Percentiles rank a stretch among this genome's conserved stretches.
Conservation (phyloP, 2,888 invertebrate genomes). For the Cordilura impudica region DNA sequence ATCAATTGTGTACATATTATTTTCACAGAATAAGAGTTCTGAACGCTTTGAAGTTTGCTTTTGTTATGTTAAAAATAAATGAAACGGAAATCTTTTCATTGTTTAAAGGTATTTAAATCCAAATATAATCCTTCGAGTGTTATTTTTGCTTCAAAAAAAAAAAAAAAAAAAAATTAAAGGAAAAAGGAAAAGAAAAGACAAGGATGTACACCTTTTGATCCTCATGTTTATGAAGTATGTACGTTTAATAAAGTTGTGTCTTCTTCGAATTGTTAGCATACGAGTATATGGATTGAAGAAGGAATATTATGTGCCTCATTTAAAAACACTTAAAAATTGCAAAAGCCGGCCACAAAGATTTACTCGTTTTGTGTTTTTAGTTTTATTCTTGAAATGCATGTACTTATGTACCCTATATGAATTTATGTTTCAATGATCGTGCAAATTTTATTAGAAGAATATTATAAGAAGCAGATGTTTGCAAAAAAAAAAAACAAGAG, state of each 20-base stretch:
- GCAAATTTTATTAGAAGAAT: not conserved
- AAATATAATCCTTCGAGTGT: slow-evolving; percentile 2
- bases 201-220: not conserved
- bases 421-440: not conserved
- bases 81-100: slow-evolving; percentile 8
- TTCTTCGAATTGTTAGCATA: not conserved
- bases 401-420: too few relatives aligned
- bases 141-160: not conserved
- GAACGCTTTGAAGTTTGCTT: too few relatives aligned
- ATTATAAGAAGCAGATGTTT: not conserved
- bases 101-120: too few relatives aligned
- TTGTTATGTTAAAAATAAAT: not conserved
- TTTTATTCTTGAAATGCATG: not conserved
- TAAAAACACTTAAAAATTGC: not conserved
- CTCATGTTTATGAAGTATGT: too few relatives aligned
- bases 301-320: not conserved
- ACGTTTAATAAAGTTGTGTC: not conserved
- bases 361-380: not conserved
- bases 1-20: too few relatives aligned
- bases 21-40: too few relatives aligned
- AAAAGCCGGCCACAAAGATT: not conserved
- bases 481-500: too few relatives aligned
- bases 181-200: not conserved
- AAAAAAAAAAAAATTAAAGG: not conserved
- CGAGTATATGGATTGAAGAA: not conserved